These are phyloP conservation scores for Labia minor DNA, from an alignment of 2,888 invertebrate genomes.

Conservation along the genomic window DNA sequence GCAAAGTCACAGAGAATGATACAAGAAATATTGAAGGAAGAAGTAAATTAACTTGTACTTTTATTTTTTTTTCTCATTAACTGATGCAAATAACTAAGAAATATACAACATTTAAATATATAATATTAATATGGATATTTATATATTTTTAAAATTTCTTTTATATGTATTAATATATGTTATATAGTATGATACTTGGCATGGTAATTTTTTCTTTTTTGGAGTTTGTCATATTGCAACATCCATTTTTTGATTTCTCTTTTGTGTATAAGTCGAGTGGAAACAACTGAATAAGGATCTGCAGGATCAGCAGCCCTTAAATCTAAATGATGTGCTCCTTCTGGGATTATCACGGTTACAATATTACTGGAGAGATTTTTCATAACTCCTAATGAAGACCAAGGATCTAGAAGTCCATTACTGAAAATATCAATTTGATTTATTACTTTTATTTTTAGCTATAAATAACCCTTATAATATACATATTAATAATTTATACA, in stretches of 20 bases:
- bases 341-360: conserved; percentile 60
- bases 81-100: too few species aligned
- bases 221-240: background rate
- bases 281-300: conserved; percentile 55
- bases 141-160: too few species aligned
- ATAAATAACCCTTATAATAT: too few species aligned
- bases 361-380: conserved; percentile 54
- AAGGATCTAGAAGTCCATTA: conserved; percentile 77
- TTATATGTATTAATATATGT: too few species aligned
- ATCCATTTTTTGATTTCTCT: conserved; percentile 53
- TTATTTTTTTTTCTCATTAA: too few species aligned
- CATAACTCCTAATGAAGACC: conserved; percentile 75
- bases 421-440: conserved; percentile 46
- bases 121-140: too few species aligned
- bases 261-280: conserved; percentile 52
- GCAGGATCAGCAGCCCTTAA: conserved; percentile 50
- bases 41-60: too few species aligned
- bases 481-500: background rate
- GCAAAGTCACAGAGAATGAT: too few species aligned
- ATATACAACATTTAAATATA: too few species aligned
- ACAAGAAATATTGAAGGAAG: too few species aligned
- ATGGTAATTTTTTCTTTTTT: background rate
- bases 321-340: conserved; percentile 80
- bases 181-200: too few species aligned
- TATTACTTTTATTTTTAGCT: too few species aligned